Evolutionary conservation across 2,888 invertebrate species (phyloP).

Genomic region (Acanthococcus lagerstroemiae): DNA sequence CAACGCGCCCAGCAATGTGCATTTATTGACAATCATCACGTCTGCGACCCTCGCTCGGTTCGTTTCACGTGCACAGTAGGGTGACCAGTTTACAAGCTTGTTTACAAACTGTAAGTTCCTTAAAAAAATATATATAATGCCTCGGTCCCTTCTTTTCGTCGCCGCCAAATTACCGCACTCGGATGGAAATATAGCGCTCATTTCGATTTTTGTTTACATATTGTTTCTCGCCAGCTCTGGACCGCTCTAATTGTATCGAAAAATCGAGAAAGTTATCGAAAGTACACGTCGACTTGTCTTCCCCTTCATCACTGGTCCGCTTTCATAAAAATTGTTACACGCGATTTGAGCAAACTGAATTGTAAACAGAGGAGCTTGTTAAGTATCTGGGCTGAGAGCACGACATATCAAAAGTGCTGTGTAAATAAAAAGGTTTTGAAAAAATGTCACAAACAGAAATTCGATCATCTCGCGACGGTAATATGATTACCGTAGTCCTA

Average conservation of each 20-base stretch:
- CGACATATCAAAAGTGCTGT: too few species aligned
- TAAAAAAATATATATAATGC: neutral
- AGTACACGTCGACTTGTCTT: too few species aligned
- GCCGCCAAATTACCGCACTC: neutral
- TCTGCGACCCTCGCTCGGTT: conserved; percentile 3
- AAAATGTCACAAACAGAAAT: too few species aligned
- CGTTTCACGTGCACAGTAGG: neutral
- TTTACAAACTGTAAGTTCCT: neutral
- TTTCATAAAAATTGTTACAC: too few species aligned
- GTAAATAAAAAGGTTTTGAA: too few species aligned
- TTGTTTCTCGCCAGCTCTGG: too few species aligned
- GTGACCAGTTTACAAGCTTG: neutral
- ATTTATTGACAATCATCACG: neutral
- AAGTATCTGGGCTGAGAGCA: too few species aligned
- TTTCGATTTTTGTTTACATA: neutral
- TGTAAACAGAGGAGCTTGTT: neutral
- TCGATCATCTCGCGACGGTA: too few species aligned
- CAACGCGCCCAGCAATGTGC: neutral
- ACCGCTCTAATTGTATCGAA: too few species aligned
- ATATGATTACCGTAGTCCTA: too few species aligned
- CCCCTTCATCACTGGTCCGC: too few species aligned
- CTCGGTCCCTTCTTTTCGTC: neutral
- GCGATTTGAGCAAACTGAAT: neutral
- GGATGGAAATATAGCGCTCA: neutral
- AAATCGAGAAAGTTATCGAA: too few species aligned